Evolutionary conservation across 2,888 invertebrate species (phyloP), one percentile per base, ranked within the genome.

Genomic region (Harpagoxenus sublaevis): DNA sequence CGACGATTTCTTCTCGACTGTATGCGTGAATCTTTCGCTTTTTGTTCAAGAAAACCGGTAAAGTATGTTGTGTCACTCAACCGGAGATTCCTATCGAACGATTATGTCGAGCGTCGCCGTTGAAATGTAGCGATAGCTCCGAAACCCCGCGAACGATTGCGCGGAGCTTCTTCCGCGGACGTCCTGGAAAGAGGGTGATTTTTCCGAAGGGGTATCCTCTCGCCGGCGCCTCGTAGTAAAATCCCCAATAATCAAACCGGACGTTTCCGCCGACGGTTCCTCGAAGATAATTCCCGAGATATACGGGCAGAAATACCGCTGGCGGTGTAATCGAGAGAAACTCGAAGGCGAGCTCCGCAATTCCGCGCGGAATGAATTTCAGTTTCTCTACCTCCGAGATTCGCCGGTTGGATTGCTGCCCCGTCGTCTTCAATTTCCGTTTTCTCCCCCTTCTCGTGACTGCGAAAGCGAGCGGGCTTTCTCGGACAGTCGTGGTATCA

Each of bases 351-450:
- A 68, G 39, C 28, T 66, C 42, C 18, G 68, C 57, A 79, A 79
- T 70, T 79, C 48, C 79, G 60, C 71, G 57, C 48, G 73, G 35
- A 71, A 79, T 79, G 60, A 79, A 51, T 48, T 71, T 62, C 23
- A 70, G 79, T 60, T 42, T 78, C 73, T 71, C 79, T 73, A 57
- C 23, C 42, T 57, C 57, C 60, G 63, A 15, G 63, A 15, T 79
- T 48, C 45, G n/a, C 9, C n/a, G 15, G 57, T 68, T 6, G 66
- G 48, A 68, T 68, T 31, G 42, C 57, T 35, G 70, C 71, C 12
- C 31, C 73, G 79, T 48, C 79, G 79, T 79, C 71, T 79, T 79
- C 79, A 79, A 79, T 79, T 79, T 79, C 79, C 79, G 79, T 60
- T 60, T 39, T 6, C 12, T 23, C 45, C 42, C n/a, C 35, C 35